Percentiles rank a stretch among this genome's conserved stretches.
Evolutionary conservation across 2,888 invertebrate genomes (phyloP).

Genomic region (Theretra japonica): DNA sequence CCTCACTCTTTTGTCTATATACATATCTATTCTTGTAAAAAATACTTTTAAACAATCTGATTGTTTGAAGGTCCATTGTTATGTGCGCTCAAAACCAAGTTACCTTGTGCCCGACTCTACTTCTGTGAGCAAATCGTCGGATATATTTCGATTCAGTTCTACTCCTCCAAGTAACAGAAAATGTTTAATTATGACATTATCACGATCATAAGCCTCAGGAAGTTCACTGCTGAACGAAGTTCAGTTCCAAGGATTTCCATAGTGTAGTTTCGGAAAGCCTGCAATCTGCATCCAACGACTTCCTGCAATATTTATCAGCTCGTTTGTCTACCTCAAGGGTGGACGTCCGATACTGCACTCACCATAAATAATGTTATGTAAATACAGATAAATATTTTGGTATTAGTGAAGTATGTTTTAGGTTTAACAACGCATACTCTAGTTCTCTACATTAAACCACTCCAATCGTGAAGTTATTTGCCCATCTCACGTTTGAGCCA

Average conservation of each 20-base stretch:
- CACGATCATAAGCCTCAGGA: no score
- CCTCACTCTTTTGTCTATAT: constrained; percentile 44
- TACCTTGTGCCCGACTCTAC: background rate
- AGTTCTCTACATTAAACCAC: background rate
- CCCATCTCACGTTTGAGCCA: background rate
- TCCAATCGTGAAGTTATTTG: background rate
- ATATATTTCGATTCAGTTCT: background rate
- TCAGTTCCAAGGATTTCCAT: no score
- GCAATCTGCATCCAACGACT: no score
- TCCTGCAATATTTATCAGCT: no score
- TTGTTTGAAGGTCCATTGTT: constrained; percentile 4
- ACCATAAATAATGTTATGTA: background rate
- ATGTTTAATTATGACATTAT: no score
- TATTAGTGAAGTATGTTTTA: background rate
- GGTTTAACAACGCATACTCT: background rate
- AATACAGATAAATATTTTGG: background rate
- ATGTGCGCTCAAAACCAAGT: constrained; percentile 3
- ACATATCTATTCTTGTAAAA: constrained; percentile 34
- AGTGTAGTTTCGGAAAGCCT: no score
- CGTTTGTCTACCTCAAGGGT: no score
- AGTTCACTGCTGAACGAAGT: no score
- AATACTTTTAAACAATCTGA: constrained; percentile 4
- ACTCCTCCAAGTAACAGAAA: background rate
- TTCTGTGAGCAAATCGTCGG: background rate
- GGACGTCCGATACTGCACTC: no score